Evolutionary conservation across 1,140 invertebrate species (phyloP).

Genomic region (Oscheius sp.): DNA sequence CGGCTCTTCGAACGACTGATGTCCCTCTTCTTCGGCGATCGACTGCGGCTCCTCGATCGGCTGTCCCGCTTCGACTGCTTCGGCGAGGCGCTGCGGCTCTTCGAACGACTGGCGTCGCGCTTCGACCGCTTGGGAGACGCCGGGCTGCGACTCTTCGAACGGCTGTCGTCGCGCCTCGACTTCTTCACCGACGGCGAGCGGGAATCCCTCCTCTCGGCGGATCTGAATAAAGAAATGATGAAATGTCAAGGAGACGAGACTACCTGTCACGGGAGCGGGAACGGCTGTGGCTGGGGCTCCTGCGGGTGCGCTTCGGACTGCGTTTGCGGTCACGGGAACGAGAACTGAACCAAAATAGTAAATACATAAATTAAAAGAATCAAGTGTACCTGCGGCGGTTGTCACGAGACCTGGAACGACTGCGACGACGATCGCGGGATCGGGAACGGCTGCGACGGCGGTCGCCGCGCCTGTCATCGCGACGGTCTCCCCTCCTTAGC

Average conservation of each 20-base stretch:
- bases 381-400: too few relatives aligned
- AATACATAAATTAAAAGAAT: not conserved
- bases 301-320: constrained; percentile 10
- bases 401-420: not conserved
- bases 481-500: constrained; percentile 3
- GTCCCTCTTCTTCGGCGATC: not conserved
- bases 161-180: not conserved
- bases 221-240: not conserved
- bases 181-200: not conserved
- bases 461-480: constrained; percentile 6
- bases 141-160: not conserved
- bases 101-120: not conserved
- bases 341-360: not conserved
- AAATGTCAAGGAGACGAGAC: not conserved
- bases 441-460: constrained; percentile 32
- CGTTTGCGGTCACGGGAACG: constrained; percentile 26
- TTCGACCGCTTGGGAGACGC: not conserved
- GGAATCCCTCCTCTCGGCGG: not conserved
- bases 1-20: constrained; percentile 5
- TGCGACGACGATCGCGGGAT: constrained; percentile 19
- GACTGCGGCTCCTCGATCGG: constrained; percentile 1
- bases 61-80: not conserved
- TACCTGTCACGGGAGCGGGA: not conserved
- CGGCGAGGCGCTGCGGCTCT: not conserved
- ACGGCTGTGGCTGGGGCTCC: not conserved